Base-by-base conservation (phyloP, 1,140 invertebrate species). In the Diprion similis region DNA sequence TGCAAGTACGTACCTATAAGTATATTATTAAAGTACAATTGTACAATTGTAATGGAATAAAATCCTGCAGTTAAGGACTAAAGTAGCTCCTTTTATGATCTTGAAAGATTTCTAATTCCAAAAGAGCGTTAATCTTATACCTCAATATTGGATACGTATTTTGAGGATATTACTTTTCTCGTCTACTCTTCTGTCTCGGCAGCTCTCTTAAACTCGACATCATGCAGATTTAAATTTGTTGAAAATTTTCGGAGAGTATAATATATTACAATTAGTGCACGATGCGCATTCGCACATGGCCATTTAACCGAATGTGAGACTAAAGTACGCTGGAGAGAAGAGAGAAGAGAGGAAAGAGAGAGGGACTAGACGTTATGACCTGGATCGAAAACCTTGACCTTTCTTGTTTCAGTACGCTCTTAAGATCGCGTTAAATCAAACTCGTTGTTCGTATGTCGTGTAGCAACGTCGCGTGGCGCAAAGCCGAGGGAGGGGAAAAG, bases 151-250 rank as follows among this genome's bases (percentile, higher is more conserved):
- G 45, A 47, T 24, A 8, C 15, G 70, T 15, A 19, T 17, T 13
- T 17, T n/a, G 24, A 18, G 37, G 46, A 47, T 15, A 47, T 18
- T 66, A 47, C 37, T 66, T 75, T 72, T 19, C 66, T 47, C 66
- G 66, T 65, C 59, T 73, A 69, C 64, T 72, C 66, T 76, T 74
- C 71, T 68, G 24, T 37, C 24, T 37, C 1, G 6, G 2, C 24
- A 37, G 24, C 6, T 37, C 2, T 37, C 24, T 37, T 37, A 37
- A 37, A 37, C 24, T 37, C 6, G 24, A 37, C 24, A 3, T 37
- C 24, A 37, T 6, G 24, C 24, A 37, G 24, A 6, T 37, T 37
- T 37, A 37, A 37, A 6, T 37, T 37, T 37, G 24, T 37, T 37
- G 24, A 37, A 37, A 37, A 37, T 37, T 37, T 37, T 37, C 24